Evolutionary conservation across 2,113 vertebrate species (phyloP).

Genomic region (Brachypteracias leptosomus): DNA sequence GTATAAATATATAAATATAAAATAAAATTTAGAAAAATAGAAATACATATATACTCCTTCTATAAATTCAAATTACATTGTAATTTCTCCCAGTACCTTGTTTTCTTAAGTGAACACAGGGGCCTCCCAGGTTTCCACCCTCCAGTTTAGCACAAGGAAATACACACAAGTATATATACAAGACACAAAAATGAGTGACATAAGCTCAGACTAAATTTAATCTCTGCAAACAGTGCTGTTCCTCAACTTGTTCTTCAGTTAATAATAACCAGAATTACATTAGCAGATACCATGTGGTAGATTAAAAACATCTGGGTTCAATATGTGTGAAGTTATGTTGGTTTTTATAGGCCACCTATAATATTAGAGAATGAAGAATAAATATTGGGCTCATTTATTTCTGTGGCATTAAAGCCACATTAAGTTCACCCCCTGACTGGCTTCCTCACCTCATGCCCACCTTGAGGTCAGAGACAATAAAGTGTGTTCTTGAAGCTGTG

Average conservation of each 20-base stretch:
- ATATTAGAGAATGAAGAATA: too few relatives aligned
- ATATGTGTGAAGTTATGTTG: too few relatives aligned
- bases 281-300: not conserved
- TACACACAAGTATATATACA: not conserved
- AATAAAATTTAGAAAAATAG: not conserved
- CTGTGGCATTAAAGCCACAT: not conserved
- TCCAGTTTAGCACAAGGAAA: not conserved
- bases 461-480: rapidly evolving
- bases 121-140: not conserved
- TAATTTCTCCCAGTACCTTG: not conserved
- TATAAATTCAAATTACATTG: not conserved
- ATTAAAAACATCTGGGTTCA: too few relatives aligned
- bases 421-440: not conserved
- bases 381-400: too few relatives aligned
- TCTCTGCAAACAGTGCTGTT: not conserved
- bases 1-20: not conserved
- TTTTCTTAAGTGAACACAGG: not conserved
- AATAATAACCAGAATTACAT: not conserved
- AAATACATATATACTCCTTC: not conserved
- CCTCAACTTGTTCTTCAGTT: not conserved
- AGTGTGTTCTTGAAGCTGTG: not conserved
- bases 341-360: too few relatives aligned
- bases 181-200: not conserved
- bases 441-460: not conserved
- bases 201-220: not conserved